These are phyloP conservation scores for Zele albiditarsus DNA, from an alignment of 2,888 invertebrate genomes.

Conservation along the genomic window DNA sequence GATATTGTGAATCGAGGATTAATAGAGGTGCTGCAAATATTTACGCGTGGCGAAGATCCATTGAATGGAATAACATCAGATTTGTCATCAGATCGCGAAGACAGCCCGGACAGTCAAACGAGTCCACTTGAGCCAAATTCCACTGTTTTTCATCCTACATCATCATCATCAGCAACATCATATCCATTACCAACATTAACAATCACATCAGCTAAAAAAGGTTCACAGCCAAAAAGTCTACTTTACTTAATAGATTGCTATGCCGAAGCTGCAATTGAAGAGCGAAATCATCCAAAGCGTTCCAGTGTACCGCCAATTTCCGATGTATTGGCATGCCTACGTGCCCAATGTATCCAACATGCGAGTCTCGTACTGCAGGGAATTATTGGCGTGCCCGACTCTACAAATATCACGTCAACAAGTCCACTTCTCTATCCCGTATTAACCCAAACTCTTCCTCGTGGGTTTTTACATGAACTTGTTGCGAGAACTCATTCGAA, in stretches of 20 bases:
- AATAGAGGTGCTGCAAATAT: conserved; percentile 79
- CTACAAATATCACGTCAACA: conserved; percentile 53
- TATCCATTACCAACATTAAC: conserved; percentile 73
- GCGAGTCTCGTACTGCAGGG: conserved; percentile 77
- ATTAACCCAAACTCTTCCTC: conserved; percentile 81
- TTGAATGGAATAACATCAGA: conserved; percentile 74
- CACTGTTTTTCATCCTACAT: conserved; percentile 52
- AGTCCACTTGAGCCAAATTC: conserved; percentile 72
- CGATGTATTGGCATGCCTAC: conserved; percentile 76
- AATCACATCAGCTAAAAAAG: conserved; percentile 65
- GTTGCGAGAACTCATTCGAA: conserved; percentile 79
- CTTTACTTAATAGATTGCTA: conserved; percentile 79
- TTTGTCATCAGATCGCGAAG: conserved; percentile 66
- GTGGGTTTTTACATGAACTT: conserved; percentile 83
- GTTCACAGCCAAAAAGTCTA: conserved; percentile 63
- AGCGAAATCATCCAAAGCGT: conserved; percentile 83
- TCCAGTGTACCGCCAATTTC: conserved; percentile 84
- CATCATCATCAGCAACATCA: conserved; percentile 44
- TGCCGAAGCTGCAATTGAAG: conserved; percentile 82
- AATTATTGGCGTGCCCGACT: conserved; percentile 66
- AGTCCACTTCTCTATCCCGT: conserved; percentile 80
- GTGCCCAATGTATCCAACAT: conserved; percentile 78
- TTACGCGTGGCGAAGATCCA: conserved; percentile 76
- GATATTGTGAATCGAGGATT: conserved; percentile 75
- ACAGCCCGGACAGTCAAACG: conserved; percentile 71